phyloP scores from a whole-genome alignment of 1,140 invertebrate species.

The Holcopasites calliopsidis region DNA sequence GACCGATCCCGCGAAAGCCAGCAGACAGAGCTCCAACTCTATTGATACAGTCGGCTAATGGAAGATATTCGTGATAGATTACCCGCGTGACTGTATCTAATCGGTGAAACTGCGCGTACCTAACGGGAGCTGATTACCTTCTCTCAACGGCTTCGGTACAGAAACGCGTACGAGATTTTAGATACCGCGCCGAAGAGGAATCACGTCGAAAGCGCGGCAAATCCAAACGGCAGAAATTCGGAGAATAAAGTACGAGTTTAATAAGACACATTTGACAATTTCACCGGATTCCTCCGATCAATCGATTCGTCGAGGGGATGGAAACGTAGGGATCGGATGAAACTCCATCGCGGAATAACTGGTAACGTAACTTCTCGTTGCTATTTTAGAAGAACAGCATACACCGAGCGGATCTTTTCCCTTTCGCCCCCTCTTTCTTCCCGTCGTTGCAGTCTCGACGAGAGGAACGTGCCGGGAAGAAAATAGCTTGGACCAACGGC shows the following conservation, averaged over 20 bases:
- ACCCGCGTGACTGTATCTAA: neutral
- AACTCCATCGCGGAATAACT: constrained; percentile 41
- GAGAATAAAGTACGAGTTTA: no score
- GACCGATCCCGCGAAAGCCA: neutral
- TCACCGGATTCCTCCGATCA: neutral
- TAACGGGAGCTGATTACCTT: neutral
- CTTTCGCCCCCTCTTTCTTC: neutral
- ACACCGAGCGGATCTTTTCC: constrained; percentile 34
- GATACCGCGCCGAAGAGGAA: no score
- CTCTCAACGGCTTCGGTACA: neutral
- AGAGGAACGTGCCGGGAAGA: constrained; percentile 60
- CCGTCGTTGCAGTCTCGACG: constrained; percentile 31
- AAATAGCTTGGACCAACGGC: constrained; percentile 64
- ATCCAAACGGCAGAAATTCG: no score
- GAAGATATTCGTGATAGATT: constrained; percentile 14
- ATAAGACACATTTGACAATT: no score
- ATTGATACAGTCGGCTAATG: neutral
- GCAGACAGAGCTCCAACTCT: neutral
- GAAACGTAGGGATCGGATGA: neutral
- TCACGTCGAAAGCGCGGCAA: no score
- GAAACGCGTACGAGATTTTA: neutral
- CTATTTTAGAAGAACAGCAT: constrained; percentile 53
- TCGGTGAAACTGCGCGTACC: neutral
- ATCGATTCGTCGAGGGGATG: neutral
- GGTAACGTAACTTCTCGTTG: constrained; percentile 51